Evolutionary conservation across 1,140 invertebrate species (phyloP).

Genomic region (Anoplophora glabripennis): DNA sequence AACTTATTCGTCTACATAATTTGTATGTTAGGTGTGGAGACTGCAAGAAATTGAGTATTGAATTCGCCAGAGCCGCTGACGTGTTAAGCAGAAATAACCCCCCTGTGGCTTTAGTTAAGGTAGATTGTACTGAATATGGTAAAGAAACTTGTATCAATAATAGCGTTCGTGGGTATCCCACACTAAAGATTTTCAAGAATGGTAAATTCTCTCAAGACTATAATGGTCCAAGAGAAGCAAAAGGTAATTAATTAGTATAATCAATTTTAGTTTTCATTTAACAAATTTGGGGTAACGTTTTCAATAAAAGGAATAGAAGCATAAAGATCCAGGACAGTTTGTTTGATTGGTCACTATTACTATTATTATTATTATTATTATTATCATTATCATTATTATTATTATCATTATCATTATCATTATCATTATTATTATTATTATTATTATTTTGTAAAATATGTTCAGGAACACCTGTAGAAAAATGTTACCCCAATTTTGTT

Average conservation of each 20-base stretch:
- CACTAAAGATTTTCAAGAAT: constrained; percentile 93
- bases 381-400: too few species aligned
- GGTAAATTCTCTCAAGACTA: constrained; percentile 91
- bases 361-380: too few species aligned
- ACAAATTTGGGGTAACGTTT: too few species aligned
- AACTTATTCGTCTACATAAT: background rate
- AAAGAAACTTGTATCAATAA: constrained; percentile 89
- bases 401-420: too few species aligned
- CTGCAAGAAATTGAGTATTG: constrained; percentile 95
- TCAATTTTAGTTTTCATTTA: too few species aligned
- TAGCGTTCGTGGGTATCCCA: constrained; percentile 94
- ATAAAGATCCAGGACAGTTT: too few species aligned
- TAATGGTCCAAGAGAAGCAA: constrained; percentile 91
- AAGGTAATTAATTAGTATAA: constrained; percentile 30
- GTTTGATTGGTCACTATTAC: too few species aligned
- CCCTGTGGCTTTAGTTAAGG: constrained; percentile 86
- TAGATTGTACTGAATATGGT: constrained; percentile 94
- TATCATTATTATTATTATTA: too few species aligned
- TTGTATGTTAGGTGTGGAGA: constrained; percentile 75
- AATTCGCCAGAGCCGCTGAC: constrained; percentile 93
- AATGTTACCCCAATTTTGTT: too few species aligned
- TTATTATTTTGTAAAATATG: too few species aligned
- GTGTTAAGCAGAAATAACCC: constrained; percentile 83
- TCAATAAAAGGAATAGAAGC: too few species aligned
- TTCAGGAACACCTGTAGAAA: too few species aligned